Conservation (phyloP, 2,113 vertebrate genomes). For the Rhinopomastus cyanomelas region DNA sequence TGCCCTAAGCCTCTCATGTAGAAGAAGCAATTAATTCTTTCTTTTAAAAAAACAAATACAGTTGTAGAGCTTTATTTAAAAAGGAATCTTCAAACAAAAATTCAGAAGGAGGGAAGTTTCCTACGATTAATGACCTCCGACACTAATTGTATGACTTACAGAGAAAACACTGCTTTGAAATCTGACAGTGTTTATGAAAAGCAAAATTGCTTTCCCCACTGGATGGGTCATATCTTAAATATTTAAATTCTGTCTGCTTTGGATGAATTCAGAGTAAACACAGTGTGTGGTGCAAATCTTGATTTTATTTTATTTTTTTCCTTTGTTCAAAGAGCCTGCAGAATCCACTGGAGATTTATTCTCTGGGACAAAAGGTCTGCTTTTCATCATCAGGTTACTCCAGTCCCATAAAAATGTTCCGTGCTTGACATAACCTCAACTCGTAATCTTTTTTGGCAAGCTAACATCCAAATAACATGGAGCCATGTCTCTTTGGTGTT, state of each 20-base stretch:
- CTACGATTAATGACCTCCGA: not conserved
- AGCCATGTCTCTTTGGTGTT: not conserved
- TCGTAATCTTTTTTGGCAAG: constrained; percentile 6
- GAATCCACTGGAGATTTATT: constrained; percentile 19
- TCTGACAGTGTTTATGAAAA: constrained; percentile 48
- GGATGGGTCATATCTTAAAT: constrained; percentile 44
- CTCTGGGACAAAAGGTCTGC: not conserved
- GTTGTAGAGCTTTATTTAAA: constrained; percentile 12
- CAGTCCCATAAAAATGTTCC: not conserved
- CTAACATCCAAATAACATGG: not conserved
- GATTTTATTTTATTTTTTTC: not conserved
- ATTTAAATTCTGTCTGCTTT: constrained; percentile 30
- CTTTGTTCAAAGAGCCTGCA: not conserved
- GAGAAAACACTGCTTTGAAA: constrained; percentile 53
- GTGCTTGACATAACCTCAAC: not conserved
- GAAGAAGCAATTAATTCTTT: constrained; percentile 1
- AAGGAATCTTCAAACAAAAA: constrained; percentile 39
- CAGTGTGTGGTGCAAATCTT: constrained; percentile 4
- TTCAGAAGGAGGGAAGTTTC: not conserved
- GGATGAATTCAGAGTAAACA: constrained; percentile 24
- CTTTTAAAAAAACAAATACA: not conserved
- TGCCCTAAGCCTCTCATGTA: not conserved
- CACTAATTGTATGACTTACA: constrained; percentile 14
- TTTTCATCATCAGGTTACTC: constrained; percentile 45
- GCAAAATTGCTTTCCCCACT: constrained; percentile 15